phyloP scores from a whole-genome alignment of 2,888 invertebrate species.

The Corbicula japonica region DNA sequence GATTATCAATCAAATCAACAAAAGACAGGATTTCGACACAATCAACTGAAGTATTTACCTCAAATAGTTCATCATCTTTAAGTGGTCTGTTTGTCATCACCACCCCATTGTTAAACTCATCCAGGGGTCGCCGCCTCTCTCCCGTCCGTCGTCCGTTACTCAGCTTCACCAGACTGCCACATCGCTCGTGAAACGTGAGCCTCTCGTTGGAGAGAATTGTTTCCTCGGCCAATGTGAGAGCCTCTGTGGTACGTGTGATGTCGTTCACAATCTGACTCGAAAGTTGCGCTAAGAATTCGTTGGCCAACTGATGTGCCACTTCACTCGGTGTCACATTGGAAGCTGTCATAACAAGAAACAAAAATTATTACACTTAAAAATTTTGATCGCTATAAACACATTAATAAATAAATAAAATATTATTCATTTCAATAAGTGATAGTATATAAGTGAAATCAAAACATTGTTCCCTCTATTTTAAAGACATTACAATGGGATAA shows the following conservation, averaged over 20 bases:
- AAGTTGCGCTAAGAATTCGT: conserved; percentile 80
- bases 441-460: too few relatives aligned
- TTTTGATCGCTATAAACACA: too few relatives aligned
- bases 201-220: conserved; percentile 75
- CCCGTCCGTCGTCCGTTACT: conserved; percentile 82
- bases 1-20: too few relatives aligned
- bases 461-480: too few relatives aligned
- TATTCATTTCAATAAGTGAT: too few relatives aligned
- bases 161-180: conserved; percentile 94
- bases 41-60: conserved; percentile 76
- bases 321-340: conserved; percentile 68
- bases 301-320: conserved; percentile 83
- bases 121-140: conserved; percentile 84
- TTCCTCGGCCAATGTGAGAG: conserved; percentile 59
- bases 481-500: too few relatives aligned
- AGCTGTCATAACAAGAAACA: too few relatives aligned
- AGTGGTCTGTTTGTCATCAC: conserved; percentile 86
- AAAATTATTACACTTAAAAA: too few relatives aligned
- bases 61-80: conserved; percentile 85
- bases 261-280: conserved; percentile 81
- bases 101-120: conserved; percentile 86
- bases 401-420: too few relatives aligned
- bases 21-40: too few relatives aligned
- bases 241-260: conserved; percentile 72
- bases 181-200: conserved; percentile 91